Evolutionary conservation across 1,140 invertebrate species (phyloP), one percentile per base, ranked within the genome.

Genomic region (Temnothorax nylanderi): DNA sequence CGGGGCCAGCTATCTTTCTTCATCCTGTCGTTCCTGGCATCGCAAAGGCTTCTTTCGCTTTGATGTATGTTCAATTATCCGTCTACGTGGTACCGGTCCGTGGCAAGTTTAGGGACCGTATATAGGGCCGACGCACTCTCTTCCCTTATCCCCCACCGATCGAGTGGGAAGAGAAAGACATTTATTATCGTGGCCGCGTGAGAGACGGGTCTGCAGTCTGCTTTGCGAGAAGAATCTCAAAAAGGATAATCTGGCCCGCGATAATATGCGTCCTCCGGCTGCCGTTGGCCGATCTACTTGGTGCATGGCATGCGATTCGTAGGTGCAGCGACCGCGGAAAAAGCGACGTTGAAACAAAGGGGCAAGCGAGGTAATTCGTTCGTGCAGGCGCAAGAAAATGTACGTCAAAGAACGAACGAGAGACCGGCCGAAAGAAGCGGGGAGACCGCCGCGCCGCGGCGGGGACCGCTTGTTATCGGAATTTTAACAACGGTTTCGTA

Each of bases 11-110:
- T 87, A 78, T 90, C 80, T 51, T 85, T 85, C 80, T 88, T 81
- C 74, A 62, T 49, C 37, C 69, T 87, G 81, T 90, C 85, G 87
- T 88, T 72, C 56, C 26, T 71, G 64, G 87, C 65, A 88, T 88
- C 72, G 80, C 69, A n/a, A 56, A 26, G 41, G 65, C 37, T 78
- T 65, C 74, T 91, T 72, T 81, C 72, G 72, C 75, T 91, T 92
- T 93, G 91, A 93, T 92, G 91, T 94, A 93, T 91, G 92, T 92
- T 91, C 90, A 92, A 93, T 93, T 93, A 93, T 92, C 90, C 81
- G 88, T 88, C 74, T 90, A 89, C 88, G 88, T 90, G 89, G 88
- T 89, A 69, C 76, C 51, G 32, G 74, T 62, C 64, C 64, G 62
- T 13, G 51, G 64, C 78, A 44, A 84, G 80, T 84, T 84, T 84